Percentiles rank a stretch among this genome's conserved stretches.
Conservation (phyloP, 92 coral and sea anemone species). For the Metridium senile region DNA sequence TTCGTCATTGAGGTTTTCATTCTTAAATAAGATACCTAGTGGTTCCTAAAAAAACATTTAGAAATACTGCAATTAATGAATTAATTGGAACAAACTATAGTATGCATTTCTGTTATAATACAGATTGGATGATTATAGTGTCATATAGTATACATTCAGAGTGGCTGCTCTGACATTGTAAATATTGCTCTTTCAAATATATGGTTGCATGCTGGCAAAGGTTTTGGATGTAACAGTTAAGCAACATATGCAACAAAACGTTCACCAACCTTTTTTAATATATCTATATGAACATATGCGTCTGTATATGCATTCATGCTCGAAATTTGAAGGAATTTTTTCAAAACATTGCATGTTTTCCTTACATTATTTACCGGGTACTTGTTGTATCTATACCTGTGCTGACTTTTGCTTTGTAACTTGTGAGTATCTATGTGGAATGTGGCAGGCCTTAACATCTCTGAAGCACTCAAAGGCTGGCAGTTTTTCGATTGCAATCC, state of each 20-base stretch:
- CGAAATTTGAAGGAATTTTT: no score
- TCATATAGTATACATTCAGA: no score
- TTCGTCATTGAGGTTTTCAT: slow-evolving; percentile 66
- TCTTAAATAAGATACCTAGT: slow-evolving; percentile 60
- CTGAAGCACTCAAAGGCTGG: slow-evolving; percentile 55
- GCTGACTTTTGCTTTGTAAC: slow-evolving; percentile 45
- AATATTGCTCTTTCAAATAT: no score
- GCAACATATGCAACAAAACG: no score
- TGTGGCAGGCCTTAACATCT: slow-evolving; percentile 51
- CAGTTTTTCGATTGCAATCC: slow-evolving; percentile 40
- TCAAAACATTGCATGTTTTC: no score
- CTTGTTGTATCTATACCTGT: no score
- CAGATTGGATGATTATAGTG: not conserved
- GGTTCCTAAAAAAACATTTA: slow-evolving; percentile 34
- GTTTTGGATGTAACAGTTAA: not conserved
- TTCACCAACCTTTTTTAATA: no score
- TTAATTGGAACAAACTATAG: not conserved
- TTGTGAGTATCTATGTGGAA: slow-evolving; percentile 58
- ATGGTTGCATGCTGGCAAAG: not conserved
- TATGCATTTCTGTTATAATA: no score
- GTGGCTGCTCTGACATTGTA: no score
- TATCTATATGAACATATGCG: no score
- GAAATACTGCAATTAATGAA: not conserved
- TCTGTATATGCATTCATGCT: no score
- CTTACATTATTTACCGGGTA: no score